Evolutionary conservation across 1,140 invertebrate genomes (phyloP).

Genomic region (Reticulitermes speratus): DNA sequence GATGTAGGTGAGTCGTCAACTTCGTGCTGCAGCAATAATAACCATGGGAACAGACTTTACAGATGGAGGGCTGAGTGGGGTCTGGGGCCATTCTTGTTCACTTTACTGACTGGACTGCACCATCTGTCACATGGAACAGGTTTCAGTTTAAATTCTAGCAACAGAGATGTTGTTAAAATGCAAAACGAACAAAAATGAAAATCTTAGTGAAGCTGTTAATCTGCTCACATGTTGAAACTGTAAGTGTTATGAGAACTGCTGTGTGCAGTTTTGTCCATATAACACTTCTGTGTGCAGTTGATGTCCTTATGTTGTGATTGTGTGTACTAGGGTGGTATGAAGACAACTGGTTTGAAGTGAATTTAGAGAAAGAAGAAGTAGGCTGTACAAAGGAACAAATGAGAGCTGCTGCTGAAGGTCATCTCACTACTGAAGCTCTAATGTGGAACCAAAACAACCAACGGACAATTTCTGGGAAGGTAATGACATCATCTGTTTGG

Average conservation of each 20-base stretch:
- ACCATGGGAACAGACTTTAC: no score
- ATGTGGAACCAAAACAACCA: constrained; percentile 97
- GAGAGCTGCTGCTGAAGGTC: constrained; percentile 90
- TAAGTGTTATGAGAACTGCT: no score
- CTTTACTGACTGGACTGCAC: no score
- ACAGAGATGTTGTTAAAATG: no score
- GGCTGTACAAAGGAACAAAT: constrained; percentile 93
- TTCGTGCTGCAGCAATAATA: no score
- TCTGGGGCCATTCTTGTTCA: no score
- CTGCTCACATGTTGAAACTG: not conserved
- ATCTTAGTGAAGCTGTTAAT: no score
- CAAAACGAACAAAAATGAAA: no score
- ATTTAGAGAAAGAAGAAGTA: constrained; percentile 83
- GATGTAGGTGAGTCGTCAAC: not conserved
- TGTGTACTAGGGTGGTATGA: constrained; percentile 88
- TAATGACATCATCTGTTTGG: constrained; percentile 39
- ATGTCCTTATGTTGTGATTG: not conserved
- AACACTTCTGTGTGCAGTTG: not conserved
- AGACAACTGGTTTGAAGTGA: constrained; percentile 96
- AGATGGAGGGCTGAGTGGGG: no score
- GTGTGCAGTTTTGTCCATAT: no score
- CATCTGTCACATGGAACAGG: no score
- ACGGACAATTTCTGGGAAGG: constrained; percentile 91
- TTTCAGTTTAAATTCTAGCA: no score
- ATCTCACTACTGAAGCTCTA: constrained; percentile 96